These are phyloP conservation scores for Temnopleurus reevesii DNA, from an alignment of 53 echinoderm and acorn worm species.

Conservation along the genomic window DNA sequence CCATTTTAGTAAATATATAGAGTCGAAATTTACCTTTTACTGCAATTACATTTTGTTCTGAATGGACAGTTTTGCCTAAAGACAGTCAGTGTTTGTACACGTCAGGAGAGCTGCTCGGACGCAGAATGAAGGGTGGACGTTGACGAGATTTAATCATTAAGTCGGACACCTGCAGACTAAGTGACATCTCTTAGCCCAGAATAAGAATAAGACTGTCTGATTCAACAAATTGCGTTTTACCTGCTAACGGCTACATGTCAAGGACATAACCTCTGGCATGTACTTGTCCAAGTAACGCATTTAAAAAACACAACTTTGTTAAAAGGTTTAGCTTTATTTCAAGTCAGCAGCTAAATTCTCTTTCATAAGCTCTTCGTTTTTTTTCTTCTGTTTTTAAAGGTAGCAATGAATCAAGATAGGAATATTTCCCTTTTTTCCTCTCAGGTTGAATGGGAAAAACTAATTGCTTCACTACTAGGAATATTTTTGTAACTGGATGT, in stretches of 20 bases:
- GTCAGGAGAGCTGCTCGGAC: slow-evolving; percentile 12
- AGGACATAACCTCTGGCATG: background rate
- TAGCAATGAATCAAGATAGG: too few species aligned
- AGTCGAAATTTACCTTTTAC: background rate
- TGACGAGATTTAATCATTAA: slow-evolving; percentile 3
- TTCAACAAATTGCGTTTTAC: slow-evolving; percentile 16
- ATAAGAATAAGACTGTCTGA: slow-evolving; percentile 21
- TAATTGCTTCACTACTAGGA: too few species aligned
- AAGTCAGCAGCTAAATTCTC: background rate
- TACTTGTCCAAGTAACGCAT: background rate
- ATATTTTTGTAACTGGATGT: too few species aligned
- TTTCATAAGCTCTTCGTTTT: background rate
- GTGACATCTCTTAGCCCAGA: background rate
- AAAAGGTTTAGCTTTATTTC: background rate
- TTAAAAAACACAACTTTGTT: slow-evolving; percentile 3
- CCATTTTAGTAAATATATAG: too few species aligned
- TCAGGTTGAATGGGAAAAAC: background rate
- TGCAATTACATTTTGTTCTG: background rate
- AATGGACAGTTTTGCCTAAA: background rate
- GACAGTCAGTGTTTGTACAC: background rate
- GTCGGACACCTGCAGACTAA: slow-evolving; percentile 24
- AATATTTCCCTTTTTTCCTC: too few species aligned
- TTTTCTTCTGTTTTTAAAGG: too few species aligned
- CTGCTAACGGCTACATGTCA: slow-evolving; percentile 1
- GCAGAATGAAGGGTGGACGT: background rate